Percentiles rank a stretch among this genome's conserved stretches.
These are phyloP conservation scores for Epinotia nisella DNA, from an alignment of 2,888 invertebrate genomes.

Conservation along the genomic window DNA sequence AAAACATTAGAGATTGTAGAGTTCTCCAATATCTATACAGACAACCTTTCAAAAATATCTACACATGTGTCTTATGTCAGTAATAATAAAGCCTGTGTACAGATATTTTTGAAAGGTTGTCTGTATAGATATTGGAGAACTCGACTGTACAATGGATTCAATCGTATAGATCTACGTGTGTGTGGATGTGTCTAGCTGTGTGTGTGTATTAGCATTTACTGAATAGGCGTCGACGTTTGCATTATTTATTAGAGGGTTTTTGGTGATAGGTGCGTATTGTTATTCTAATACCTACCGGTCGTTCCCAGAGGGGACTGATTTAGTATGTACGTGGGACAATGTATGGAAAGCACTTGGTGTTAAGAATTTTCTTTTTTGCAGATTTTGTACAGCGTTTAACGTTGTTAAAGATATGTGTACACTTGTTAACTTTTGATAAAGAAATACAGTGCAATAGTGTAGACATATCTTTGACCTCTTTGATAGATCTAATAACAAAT, in stretches of 20 bases:
- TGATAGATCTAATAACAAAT: too few species aligned
- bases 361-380: background rate
- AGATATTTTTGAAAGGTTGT: too few species aligned
- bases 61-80: too few species aligned
- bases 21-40: too few species aligned
- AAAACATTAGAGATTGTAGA: background rate
- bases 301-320: slow-evolving; percentile 24
- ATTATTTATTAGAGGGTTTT: slow-evolving; percentile 35
- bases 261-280: slow-evolving; percentile 39
- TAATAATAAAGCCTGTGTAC: too few species aligned
- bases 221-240: slow-evolving; percentile 37
- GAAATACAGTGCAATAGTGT: too few species aligned
- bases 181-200: slow-evolving; percentile 7
- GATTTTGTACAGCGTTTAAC: background rate
- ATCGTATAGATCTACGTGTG: background rate
- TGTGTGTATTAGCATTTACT: slow-evolving; percentile 34
- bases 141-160: background rate
- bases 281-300: slow-evolving; percentile 23
- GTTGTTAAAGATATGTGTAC: too few species aligned
- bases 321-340: slow-evolving; percentile 9
- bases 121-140: too few species aligned
- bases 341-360: background rate
- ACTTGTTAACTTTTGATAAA: too few species aligned
- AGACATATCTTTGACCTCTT: too few species aligned
- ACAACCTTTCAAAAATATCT: too few species aligned